These are phyloP conservation scores for Gadus chalcogrammus DNA, from an alignment of 2,113 vertebrate genomes.

Conservation along the genomic window DNA sequence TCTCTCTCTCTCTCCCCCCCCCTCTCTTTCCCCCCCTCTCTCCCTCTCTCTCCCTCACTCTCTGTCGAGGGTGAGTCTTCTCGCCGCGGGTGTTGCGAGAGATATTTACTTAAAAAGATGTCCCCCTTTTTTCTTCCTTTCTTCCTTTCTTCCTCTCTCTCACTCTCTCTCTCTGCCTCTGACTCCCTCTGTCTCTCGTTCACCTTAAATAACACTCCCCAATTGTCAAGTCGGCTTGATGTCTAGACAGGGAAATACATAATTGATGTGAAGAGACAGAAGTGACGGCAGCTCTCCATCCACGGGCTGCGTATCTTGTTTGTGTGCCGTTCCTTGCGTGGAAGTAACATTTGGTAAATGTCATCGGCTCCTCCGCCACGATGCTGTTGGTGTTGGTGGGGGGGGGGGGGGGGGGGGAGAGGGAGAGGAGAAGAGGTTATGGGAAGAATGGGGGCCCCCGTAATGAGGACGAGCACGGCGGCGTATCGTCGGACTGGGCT, in stretches of 20 bases:
- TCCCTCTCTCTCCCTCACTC: conserved; percentile 24
- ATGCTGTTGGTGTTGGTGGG: conserved; percentile 39
- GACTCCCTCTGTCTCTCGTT: conserved; percentile 50
- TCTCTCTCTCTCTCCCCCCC: too few species aligned
- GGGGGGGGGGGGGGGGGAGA: conserved; percentile 55
- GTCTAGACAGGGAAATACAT: conserved; percentile 73
- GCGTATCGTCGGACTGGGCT: conserved; percentile 96
- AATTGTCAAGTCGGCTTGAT: conserved; percentile 68
- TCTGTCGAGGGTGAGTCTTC: conserved; percentile 63
- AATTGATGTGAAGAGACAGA: conserved; percentile 72
- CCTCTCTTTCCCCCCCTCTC: too few species aligned
- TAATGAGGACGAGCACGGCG: conserved; percentile 95
- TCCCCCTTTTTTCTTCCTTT: conserved; percentile 49
- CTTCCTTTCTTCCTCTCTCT: conserved; percentile 58
- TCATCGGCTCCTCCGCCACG: conserved; percentile 64
- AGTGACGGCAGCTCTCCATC: conserved; percentile 63
- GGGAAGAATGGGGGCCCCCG: conserved; percentile 75
- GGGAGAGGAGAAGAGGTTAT: conserved; percentile 47
- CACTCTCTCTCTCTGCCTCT: conserved; percentile 51
- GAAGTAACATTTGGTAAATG: conserved; percentile 76
- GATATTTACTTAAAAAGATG: conserved; percentile 71
- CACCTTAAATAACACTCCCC: conserved; percentile 73
- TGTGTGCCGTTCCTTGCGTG: conserved; percentile 69
- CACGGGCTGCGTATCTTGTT: conserved; percentile 67
- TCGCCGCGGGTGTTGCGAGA: conserved; percentile 61